Evolutionary conservation across 2,888 invertebrate genomes (phyloP).

Genomic region (Oligia fasciuncula): DNA sequence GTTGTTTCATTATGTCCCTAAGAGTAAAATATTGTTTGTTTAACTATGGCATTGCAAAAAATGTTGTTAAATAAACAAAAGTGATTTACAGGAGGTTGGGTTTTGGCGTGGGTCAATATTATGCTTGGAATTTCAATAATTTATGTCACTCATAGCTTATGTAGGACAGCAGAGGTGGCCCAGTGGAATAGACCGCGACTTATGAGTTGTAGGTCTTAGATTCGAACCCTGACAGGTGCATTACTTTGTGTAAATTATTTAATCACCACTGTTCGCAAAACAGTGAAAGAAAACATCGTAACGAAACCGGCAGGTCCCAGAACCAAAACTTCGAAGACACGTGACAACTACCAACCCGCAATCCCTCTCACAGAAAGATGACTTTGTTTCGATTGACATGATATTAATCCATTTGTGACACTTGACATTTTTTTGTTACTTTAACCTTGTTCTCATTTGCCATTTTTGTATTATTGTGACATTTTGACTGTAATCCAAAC

Average conservation of each 20-base stretch:
- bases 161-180: neutral
- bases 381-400: neutral
- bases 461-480: constrained; percentile 2
- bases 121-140: neutral
- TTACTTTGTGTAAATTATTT: neutral
- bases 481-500: neutral
- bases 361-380: neutral
- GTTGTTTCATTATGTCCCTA: neutral
- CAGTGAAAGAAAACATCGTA: neutral
- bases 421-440: neutral
- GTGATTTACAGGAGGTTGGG: neutral
- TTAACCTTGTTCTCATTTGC: neutral
- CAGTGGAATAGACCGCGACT: neutral
- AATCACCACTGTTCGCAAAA: neutral
- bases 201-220: neutral
- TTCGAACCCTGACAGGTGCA: neutral
- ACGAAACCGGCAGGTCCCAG: neutral
- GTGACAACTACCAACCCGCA: neutral
- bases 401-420: neutral
- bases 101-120: neutral
- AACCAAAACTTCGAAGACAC: neutral
- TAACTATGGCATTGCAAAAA: constrained; percentile 21
- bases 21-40: neutral
- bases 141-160: neutral
- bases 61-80: constrained; percentile 13